Conservation (phyloP, 2,888 invertebrate species). For the Leucophenga maculata region DNA sequence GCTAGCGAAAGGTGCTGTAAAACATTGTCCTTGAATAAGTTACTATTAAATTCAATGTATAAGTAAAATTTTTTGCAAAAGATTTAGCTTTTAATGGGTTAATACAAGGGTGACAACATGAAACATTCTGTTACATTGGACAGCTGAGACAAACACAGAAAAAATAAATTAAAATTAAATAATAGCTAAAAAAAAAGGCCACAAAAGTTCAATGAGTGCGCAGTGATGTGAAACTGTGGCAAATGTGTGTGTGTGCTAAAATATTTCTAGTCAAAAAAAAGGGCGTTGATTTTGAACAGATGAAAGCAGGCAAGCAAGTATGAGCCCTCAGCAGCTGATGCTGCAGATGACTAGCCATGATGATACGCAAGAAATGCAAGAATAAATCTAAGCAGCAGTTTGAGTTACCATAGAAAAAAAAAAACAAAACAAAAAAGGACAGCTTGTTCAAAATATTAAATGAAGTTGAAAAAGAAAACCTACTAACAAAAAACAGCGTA, state of each 20-base stretch:
- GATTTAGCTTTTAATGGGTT: no score
- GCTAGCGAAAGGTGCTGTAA: no score
- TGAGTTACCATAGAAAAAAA: no score
- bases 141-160: not conserved
- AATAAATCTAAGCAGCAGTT: conserved; percentile 9
- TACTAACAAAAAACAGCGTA: not conserved
- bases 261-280: not conserved
- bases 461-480: no score
- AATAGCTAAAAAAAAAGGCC: no score
- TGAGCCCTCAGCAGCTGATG: conserved; percentile 8
- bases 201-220: not conserved
- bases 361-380: not conserved
- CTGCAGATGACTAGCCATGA: not conserved
- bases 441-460: no score
- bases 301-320: not conserved
- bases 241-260: conserved; percentile 10
- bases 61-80: no score
- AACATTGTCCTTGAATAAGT: no score
- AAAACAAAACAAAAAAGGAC: no score
- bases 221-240: conserved; percentile 12
- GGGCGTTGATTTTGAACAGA: not conserved
- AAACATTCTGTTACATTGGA: not conserved
- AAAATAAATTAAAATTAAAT: no score
- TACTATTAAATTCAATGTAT: no score
- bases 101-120: not conserved